Base-by-base conservation (phyloP, 2,888 invertebrate genomes). In the Palloptera scutellata region DNA sequence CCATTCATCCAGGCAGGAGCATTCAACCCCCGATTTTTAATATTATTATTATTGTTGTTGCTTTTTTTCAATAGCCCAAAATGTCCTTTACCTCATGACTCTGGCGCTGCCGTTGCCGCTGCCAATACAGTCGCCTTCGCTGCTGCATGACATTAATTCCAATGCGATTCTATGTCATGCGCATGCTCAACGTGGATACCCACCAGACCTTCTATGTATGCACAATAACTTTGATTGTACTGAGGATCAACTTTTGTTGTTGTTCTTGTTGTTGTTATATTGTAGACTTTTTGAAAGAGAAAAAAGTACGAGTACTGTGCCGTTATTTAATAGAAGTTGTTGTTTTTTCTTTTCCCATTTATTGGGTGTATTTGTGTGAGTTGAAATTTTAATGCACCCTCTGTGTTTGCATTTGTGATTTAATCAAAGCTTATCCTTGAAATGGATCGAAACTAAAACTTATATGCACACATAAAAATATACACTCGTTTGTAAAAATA, bases 401-500 rank as follows among this genome's bases (percentile, higher is more conserved):
- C 19, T 43, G 19, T 67, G 62, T 67, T 67, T 71, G 69, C 68
- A 41, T 67, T 70, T 70, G 61, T 57, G 72, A 72, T 72, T 70
- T 68, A 63, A 70, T 70, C 70, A 68, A 70, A 70, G 64, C 67
- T 72, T 68, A 70, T 70, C 68, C 67, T 63, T 61, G 67, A 70
- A 70, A 63, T 57, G 58, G 67, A 57, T 66, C 53, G n/a, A 65
- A 64, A 30, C 61, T 30, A 58, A 41, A 20, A 30, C 30, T 30
- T 30, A 30, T 30, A 30, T 30, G 30, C 30, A 30, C 30, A 30
- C 30, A 30, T 30, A 6, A 4, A 54, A n/a, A n/a, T 13, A 19
- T 17, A 41, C 10, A 19, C 30, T 15, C 19, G 12, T 30, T 15
- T 19, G 12, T 30, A 30, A 4, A 30, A 30, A 30, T 30, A 6